Base-by-base conservation (phyloP, 2,888 invertebrate species). In the Acrocyrtus sp. region DNA sequence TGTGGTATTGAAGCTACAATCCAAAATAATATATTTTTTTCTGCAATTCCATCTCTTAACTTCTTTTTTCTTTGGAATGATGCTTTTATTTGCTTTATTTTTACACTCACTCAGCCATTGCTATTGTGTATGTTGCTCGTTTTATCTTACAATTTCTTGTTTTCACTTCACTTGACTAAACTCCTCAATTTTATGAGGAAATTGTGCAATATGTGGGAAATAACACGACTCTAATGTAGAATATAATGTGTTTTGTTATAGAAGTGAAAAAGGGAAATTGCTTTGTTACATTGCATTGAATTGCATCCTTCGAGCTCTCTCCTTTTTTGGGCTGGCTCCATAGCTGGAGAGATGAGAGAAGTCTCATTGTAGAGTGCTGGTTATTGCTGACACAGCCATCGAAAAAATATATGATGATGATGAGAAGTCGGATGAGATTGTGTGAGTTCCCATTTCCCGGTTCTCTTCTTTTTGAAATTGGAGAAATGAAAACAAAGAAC, bases 141-240 rank as follows among this genome's bases (percentile, higher is more conserved):
- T 34, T 34, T 34, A 5, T 12, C 12, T 34, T 34, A 34, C 34
- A 34, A 34, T 34, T 34, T 34, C 34, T 62, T 68, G 19, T 41
- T 51, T 58, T 41, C 54, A n/a, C 54, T 19, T 27, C 41, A 69
- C 29, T n/a, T 34, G 24, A 39, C 19, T 22, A 34, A 21, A 34
- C 19, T 26, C 48, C 50, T 61, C 45, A 62, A 62, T 72, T 72
- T 72, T 63, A 72, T 62, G 63, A 63, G 57, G 26, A 72, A 72
- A 72, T 63, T 69, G 69, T 63, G 70, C 63, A 72, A 63, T 72
- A 72, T 72, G 70, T 72, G 70, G 70, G 63, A 72, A 72, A 72
- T 72, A 72, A 72, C 58, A 45, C 21, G 5, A 27, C 57, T 63
- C 70, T 72, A 72, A 72, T 72, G 70, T 63, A 58, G 57, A 72